Evolutionary conservation across 2,113 vertebrate species (phyloP), one percentile per base, ranked within the genome.

Genomic region (Antidorcas marsupialis): DNA sequence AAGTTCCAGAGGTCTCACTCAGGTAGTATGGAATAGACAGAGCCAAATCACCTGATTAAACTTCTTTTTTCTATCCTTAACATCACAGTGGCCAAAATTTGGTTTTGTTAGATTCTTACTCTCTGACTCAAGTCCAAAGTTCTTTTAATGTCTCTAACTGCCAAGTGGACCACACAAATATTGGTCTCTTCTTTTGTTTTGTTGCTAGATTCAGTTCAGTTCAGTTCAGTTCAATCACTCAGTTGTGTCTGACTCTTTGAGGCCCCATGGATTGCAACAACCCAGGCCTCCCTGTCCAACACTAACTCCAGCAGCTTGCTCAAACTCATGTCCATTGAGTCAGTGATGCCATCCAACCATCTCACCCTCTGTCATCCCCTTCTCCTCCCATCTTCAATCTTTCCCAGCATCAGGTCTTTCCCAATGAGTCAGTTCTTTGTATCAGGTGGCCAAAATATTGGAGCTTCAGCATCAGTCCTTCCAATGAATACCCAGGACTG

Each of bases 31-130:
- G 47, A 92, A 53, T 81, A 89, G 28, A 50, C 76, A 96, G 45
- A 94, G 30, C 39, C 47, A 94, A 57, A 86, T 94, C 55, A 95
- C 59, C 64, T 90, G 87, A 97, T 93, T 95, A 94, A 93, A 96
- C 23, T 89, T 87, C 50, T 95, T 96, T 92, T 96, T 96, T 94
- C 86, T 92, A 62, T 71, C 52, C 45, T 84, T 85, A 90, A 87
- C 36, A 87, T 83, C 39, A 87, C 47, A 92, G 33, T 95, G 84
- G 81, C 45, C 43, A 57, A 94, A n/a, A 98, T 93, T 91, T 91
- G 89, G 47, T 95, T 96, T 97, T 93, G 47, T 95, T 45, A 83
- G 90, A 82, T 94, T 92, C 62, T 25, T 93, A 93, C 19, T 91
- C 57, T 59, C 57, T 59, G 83, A 90, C 59, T 97, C 9, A 89